Percentiles rank a stretch among this genome's conserved stretches.
These are phyloP conservation scores for Schizotus pectinicornis DNA, from an alignment of 2,888 invertebrate species.

Conservation along the genomic window DNA sequence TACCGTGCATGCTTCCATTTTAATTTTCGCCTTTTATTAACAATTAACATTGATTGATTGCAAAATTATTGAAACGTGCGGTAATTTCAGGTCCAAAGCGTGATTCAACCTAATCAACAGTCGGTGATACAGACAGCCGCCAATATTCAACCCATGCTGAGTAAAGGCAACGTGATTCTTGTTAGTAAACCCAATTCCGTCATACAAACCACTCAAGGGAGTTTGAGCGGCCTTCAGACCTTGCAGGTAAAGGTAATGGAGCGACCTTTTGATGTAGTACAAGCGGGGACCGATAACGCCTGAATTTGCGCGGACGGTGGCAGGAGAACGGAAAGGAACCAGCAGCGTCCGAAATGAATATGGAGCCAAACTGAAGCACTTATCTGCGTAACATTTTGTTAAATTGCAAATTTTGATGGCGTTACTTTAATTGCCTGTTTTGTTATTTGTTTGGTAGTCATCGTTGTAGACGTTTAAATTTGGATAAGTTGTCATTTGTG, in stretches of 20 bases:
- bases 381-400: too few species aligned
- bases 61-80: neutral
- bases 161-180: slow-evolving; percentile 88
- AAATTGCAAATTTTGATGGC: too few species aligned
- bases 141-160: slow-evolving; percentile 81
- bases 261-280: neutral
- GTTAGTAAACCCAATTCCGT: slow-evolving; percentile 91
- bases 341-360: too few species aligned
- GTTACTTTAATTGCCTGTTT: too few species aligned
- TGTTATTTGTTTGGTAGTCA: too few species aligned
- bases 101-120: slow-evolving; percentile 94
- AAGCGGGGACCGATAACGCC: too few species aligned
- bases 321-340: too few species aligned
- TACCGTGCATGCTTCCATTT: slow-evolving; percentile 39
- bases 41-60: neutral
- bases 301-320: neutral
- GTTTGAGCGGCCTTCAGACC: slow-evolving; percentile 80
- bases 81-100: slow-evolving; percentile 82
- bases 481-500: too few species aligned
- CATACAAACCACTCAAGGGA: slow-evolving; percentile 89
- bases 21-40: neutral
- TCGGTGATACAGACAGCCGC: slow-evolving; percentile 95
- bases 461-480: too few species aligned
- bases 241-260: slow-evolving; percentile 60
- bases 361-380: too few species aligned